phyloP scores from a whole-genome alignment of 2,797 vertebrate genomes.

The Falco cherrug region DNA sequence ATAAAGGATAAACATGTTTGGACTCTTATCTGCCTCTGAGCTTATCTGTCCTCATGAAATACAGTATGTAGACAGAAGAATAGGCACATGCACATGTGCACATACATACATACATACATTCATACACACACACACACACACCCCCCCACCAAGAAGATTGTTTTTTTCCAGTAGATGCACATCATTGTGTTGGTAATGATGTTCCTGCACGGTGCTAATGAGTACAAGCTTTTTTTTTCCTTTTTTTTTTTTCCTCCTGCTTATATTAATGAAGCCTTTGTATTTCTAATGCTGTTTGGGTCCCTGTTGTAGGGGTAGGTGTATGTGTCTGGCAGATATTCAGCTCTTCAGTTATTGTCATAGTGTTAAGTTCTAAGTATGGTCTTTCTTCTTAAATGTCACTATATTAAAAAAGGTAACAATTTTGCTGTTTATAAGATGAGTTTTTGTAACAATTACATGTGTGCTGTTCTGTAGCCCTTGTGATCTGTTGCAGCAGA shows the following conservation, averaged over 20 bases:
- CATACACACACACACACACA: no score
- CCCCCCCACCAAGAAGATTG: neutral
- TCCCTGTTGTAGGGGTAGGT: neutral
- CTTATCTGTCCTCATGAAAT: neutral
- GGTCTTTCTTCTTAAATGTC: neutral
- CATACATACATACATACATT: no score
- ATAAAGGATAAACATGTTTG: neutral
- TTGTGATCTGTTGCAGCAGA: neutral
- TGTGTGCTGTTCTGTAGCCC: neutral
- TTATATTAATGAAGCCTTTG: no score
- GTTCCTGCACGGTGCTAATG: neutral
- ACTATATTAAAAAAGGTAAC: neutral
- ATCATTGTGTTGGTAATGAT: neutral
- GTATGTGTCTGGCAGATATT: neutral
- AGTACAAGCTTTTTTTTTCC: neutral
- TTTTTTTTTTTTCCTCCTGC: no score
- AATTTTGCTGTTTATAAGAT: neutral
- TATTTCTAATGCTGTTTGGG: neutral
- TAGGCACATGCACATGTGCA: fast-evolving
- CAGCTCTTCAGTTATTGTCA: neutral
- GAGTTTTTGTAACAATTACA: neutral
- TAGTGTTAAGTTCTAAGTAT: neutral
- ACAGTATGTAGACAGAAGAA: neutral
- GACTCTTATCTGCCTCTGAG: neutral
- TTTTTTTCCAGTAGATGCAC: neutral